Conservation (phyloP, 30 jellyfish, hydroid and myxozoan species). For the Sanderia malayensis region DNA sequence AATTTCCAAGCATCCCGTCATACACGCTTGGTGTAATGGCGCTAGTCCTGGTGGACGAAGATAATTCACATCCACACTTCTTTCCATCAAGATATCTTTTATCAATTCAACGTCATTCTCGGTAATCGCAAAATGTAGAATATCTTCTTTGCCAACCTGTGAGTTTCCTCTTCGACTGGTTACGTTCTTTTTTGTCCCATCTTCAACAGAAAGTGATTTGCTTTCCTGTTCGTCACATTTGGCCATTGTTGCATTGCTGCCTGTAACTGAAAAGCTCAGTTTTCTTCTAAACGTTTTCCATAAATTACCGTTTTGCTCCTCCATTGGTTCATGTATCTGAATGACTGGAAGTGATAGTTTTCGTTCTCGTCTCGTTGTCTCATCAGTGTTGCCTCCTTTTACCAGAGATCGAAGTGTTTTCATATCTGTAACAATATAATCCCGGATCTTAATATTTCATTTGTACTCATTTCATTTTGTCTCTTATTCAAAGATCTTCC, state of each 20-base stretch:
- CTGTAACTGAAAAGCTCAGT: slow-evolving; percentile 31
- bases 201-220: not conserved
- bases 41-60: slow-evolving; percentile 64
- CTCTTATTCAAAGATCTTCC: too few relatives aligned
- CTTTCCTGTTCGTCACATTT: too few relatives aligned
- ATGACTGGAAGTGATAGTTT: slow-evolving; percentile 40
- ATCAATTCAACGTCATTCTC: slow-evolving; percentile 41
- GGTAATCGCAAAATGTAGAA: slow-evolving; percentile 47
- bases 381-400: slow-evolving; percentile 31
- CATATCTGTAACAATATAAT: slow-evolving; percentile 18
- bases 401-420: slow-evolving; percentile 40
- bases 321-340: not conserved
- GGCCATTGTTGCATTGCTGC: slow-evolving; percentile 12
- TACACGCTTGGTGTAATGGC: slow-evolving; percentile 61
- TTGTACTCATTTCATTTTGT: too few relatives aligned
- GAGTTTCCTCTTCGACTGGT: slow-evolving; percentile 49
- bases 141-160: slow-evolving; percentile 51
- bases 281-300: slow-evolving; percentile 49
- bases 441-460: too few relatives aligned
- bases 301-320: not conserved
- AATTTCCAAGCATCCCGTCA: slow-evolving; percentile 33
- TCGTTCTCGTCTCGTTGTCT: slow-evolving; percentile 23
- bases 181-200: slow-evolving; percentile 1
- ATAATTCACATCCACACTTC: slow-evolving; percentile 34
- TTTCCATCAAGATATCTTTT: slow-evolving; percentile 12